Evolutionary conservation across 2,888 invertebrate species (phyloP).

Genomic region (Rhagonycha lutea): DNA sequence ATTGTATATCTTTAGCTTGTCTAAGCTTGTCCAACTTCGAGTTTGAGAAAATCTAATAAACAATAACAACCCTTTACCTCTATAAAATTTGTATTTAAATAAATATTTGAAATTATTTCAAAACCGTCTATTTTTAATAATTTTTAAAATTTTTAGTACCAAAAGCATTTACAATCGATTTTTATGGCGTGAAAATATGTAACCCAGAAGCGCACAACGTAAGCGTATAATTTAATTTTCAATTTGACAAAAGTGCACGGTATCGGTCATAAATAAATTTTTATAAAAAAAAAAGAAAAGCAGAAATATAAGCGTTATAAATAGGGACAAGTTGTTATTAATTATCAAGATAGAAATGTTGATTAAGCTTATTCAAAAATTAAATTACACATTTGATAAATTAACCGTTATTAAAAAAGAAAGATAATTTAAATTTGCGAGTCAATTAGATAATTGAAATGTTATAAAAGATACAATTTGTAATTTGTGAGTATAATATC

Average conservation of each 20-base stretch:
- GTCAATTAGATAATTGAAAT: not conserved
- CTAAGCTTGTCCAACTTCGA: no score
- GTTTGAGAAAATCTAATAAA: not conserved
- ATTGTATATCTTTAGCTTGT: no score
- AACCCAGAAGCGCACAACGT: not conserved
- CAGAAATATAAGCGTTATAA: slow-evolving; percentile 20
- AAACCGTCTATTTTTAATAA: not conserved
- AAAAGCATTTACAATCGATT: not conserved
- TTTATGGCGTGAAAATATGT: not conserved
- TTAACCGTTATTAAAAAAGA: not conserved
- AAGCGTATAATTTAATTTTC: slow-evolving; percentile 14
- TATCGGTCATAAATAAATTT: slow-evolving; percentile 23
- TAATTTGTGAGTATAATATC: not conserved
- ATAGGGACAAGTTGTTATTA: slow-evolving; percentile 5
- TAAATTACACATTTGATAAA: not conserved
- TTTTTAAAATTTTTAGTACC: not conserved
- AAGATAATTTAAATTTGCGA: not conserved
- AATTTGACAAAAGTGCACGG: slow-evolving; percentile 15
- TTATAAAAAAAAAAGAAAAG: slow-evolving; percentile 17
- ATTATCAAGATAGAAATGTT: not conserved
- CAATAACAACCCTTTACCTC: not conserved
- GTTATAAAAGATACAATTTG: not conserved
- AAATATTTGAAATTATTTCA: not conserved
- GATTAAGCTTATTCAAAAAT: not conserved
- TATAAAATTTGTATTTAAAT: not conserved